These are phyloP conservation scores for Chirona hameri DNA, from an alignment of 2,888 invertebrate species.

Conservation along the genomic window DNA sequence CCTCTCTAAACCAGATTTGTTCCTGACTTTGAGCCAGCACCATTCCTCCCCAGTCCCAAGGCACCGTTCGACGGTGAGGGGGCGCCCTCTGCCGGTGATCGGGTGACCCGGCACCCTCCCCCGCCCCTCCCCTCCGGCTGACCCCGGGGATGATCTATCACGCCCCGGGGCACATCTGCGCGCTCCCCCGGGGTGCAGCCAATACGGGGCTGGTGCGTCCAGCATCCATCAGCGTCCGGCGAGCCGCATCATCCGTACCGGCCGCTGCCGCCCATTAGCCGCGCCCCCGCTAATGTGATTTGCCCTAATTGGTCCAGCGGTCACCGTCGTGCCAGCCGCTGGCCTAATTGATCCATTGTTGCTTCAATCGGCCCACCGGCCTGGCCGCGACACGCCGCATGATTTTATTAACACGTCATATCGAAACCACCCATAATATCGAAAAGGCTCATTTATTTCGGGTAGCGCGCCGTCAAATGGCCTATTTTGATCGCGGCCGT, in stretches of 20 bases:
- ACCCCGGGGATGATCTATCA: too few relatives aligned
- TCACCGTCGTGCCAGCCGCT: background rate
- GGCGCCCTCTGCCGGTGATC: too few relatives aligned
- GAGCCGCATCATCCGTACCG: background rate
- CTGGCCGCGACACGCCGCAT: background rate
- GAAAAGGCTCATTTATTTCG: background rate
- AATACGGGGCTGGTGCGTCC: background rate
- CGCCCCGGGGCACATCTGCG: background rate
- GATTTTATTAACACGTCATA: background rate
- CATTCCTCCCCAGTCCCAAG: too few relatives aligned
- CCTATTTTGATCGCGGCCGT: background rate
- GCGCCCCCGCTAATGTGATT: background rate
- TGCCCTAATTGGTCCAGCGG: background rate
- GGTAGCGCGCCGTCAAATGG: background rate
- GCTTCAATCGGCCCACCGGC: background rate
- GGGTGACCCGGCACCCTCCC: background rate
- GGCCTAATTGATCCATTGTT: constrained; percentile 8
- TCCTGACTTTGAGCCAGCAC: too few relatives aligned
- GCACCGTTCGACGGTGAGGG: too few relatives aligned
- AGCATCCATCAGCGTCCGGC: background rate
- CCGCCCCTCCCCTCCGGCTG: background rate
- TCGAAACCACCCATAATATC: background rate
- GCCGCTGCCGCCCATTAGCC: background rate
- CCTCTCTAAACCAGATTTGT: too few relatives aligned
- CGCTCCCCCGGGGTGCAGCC: background rate